These are phyloP conservation scores for Triops longicaudatus DNA, from an alignment of 1,140 invertebrate species.

Conservation along the genomic window DNA sequence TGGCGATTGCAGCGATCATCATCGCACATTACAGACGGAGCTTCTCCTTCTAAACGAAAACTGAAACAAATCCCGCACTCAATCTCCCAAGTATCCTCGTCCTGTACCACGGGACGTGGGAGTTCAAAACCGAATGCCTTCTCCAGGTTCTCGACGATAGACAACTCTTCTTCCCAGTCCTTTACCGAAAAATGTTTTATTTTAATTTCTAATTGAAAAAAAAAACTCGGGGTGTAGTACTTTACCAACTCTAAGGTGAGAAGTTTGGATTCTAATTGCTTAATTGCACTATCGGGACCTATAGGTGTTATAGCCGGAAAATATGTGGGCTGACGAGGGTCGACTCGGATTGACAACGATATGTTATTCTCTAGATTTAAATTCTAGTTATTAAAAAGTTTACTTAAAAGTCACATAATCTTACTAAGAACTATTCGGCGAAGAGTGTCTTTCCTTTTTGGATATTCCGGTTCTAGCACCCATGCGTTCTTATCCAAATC, in stretches of 20 bases:
- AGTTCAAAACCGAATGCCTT: background rate
- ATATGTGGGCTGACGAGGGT: background rate
- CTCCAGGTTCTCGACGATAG: background rate
- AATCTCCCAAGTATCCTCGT: background rate
- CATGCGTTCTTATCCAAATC: slow-evolving; percentile 40
- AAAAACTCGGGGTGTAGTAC: background rate
- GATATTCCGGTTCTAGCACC: slow-evolving; percentile 43
- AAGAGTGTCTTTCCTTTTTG: slow-evolving; percentile 35
- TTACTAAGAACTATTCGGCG: slow-evolving; percentile 42
- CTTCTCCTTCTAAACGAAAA: slow-evolving; percentile 13
- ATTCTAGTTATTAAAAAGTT: background rate
- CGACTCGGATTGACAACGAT: background rate
- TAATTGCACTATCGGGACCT: slow-evolving; percentile 5
- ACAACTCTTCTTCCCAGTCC: slow-evolving; percentile 4
- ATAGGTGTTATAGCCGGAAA: slow-evolving; percentile 19
- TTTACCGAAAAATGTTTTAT: background rate
- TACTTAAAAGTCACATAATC: background rate
- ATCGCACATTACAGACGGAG: slow-evolving; percentile 16
- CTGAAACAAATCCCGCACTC: slow-evolving; percentile 20
- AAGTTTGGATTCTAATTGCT: background rate
- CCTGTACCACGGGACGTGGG: background rate
- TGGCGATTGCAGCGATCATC: slow-evolving; percentile 9
- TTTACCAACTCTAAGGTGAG: background rate
- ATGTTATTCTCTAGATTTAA: slow-evolving; percentile 6
- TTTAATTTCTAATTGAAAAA: background rate